Evolutionary conservation across 2,797 vertebrate genomes (phyloP), one percentile per base, ranked within the genome.

Genomic region (Sebastes iracundus): DNA sequence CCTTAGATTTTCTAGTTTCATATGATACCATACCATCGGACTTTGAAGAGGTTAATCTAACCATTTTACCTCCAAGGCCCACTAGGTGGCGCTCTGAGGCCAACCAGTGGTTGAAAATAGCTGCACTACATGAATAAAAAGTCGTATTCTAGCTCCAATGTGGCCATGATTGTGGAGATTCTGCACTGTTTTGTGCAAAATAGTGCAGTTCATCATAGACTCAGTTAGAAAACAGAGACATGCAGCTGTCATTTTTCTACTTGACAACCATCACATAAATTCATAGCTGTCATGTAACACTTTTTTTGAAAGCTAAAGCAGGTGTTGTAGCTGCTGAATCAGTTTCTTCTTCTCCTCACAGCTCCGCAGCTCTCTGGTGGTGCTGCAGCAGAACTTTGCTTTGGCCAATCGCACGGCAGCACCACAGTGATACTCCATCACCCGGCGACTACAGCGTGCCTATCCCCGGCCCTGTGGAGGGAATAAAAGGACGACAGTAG

Each of bases 311-410:
- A 6, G 42, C 8, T 42, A 16, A 70, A 64, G 13, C 68, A 59
- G 13, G 22, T 83, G 59, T 49, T 62, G 6, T 3, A 38, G 22
- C 25, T 32, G 71, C 67, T 80, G 23, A 72, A 0, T 79, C 25
- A 20, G 35, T 32, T 63, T 63, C 3, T 63, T 69, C 33, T 85
- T 81, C 38, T 82, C 91, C 88, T 88, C 74, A 64, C 95, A 99
- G 98, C 93, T 99, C n/a, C 98, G 97, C 89, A 96, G 75, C 60
- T 98, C 98, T 82, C 96, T 99, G 73, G 79, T 97, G 88, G 89
- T 96, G 90, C 97, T 99, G 67, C 98, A 99, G 90, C 95, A 96
- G 90, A 98, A 95, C 91, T 99, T 99, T 87, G 97, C 97, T 46
- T 85, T 94, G 42, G 94, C 96, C 85, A 99, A 97, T 93, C 95